Evolutionary conservation across 2,113 vertebrate genomes (phyloP), one percentile per base, ranked within the genome.

Genomic region (Nothocercus julius): DNA sequence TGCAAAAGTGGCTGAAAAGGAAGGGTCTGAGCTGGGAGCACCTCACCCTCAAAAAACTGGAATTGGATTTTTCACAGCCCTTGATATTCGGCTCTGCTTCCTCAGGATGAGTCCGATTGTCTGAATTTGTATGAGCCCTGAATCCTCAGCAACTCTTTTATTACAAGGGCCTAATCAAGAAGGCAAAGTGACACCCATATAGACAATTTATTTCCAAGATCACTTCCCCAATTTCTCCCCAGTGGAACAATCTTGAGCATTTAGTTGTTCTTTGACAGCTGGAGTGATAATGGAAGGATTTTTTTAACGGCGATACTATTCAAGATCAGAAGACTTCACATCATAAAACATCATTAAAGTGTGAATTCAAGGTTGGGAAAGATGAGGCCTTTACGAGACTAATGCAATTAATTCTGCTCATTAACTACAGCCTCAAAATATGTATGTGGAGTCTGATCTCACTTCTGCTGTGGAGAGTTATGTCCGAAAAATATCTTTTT

Each of bases 371-470:
- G 87, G 88, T 51, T 96, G 73, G 66, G 87, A 86, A 93, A 86
- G 69, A 94, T 88, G 90, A 93, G 85, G 66, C 62, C 87, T 93
- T 93, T 94, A 86, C 64, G 88, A 96, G 85, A 90, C 69, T 95
- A 95, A 88, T 76, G 93, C 92, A 95, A 95, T 96, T 96, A 96
- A 94, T 96, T 93, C 90, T 96, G 82, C 94, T 95, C 9, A 3
- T 95, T 96, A 96, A 76, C 76, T 92, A 75, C 82, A 83, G 69
- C 76, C 82, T 90, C 88, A 86, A 90, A 94, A 90, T 90, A 56
- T 21, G 67, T 85, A 69, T 66, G 36, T 13, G 59, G 89, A 80
- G 45, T 25, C 51, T 96, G 91, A 85, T 90, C 59, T 90, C 68
- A 47, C 82, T 88, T 89, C 75, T 90, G 51, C 87, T 78, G 47